Evolutionary conservation across 30 jellyfish, hydroid and myxozoan genomes (phyloP), one percentile per base, ranked within the genome.

Genomic region (Aurelia aurita complex sp. Pacific): DNA sequence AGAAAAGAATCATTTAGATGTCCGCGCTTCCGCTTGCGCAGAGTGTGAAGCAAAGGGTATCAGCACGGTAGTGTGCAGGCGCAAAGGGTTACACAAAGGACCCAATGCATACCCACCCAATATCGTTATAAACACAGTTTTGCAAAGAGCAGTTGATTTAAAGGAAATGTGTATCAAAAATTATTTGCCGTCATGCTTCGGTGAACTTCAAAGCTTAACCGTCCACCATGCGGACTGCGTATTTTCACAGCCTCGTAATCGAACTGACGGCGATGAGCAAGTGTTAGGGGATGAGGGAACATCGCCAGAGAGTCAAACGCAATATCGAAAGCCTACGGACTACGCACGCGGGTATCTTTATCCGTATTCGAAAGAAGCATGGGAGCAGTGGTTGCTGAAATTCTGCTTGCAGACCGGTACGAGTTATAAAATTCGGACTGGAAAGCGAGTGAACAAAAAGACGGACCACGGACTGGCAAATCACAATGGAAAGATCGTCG

Each of bases 201-300:
- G 96, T 38, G 99, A 95, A 42, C 86, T 95, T 68, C 99, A 95
- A 36, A 95, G 99, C 55, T 57, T 95, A 18, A 96, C 93, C 17
- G 92, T 95, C 15, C 99, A 95, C 68, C 99, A 95, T 68, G 99
- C 99, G 32, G 99, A 95, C 73, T 90, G 96, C n/a, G 86, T 96
- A 5, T 95, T 95, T 76, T 86, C 96, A n/a, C 96, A 89, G 69
- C 92, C 92, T 55, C 92, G 96, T n/a, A 59, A 13, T 35, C 64
- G 69, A 68, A 16, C 2, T 12, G 77, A 71, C 8, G 35, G 74
- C 12, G 69, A 42, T 7, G 82, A 61, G 36, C 70, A 61, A 10
- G 36, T 61, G 12, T n/a, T 17, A 12, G 70, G 70, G 70, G 70
- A 17, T n/a, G 85, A 74, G 36, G 88, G 80, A 55, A 73, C 66